phyloP scores from a whole-genome alignment of 2,113 vertebrate species.

The Himantopus leucocephalus region DNA sequence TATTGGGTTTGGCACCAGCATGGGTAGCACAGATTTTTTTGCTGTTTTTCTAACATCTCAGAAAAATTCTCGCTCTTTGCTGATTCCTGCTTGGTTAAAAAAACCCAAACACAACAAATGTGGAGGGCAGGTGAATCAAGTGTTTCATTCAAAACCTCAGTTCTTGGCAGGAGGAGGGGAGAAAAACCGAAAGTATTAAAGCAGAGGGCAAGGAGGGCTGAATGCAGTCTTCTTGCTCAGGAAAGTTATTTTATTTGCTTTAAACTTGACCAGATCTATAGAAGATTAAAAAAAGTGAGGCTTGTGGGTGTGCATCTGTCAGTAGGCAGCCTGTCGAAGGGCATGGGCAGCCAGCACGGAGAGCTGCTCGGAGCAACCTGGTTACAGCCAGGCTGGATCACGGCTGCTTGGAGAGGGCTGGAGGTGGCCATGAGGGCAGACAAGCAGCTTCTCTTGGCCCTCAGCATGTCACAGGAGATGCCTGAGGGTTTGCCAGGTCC shows the following conservation, averaged over 20 bases:
- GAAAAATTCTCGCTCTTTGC: background rate
- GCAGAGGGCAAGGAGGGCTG: background rate
- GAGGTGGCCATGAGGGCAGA: background rate
- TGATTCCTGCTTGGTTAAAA: background rate
- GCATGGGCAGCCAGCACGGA: background rate
- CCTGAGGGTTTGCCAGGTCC: background rate
- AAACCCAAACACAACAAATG: background rate
- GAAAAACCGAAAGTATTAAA: background rate
- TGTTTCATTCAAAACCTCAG: background rate
- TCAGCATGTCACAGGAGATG: background rate
- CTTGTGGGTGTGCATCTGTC: background rate
- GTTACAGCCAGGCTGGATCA: background rate
- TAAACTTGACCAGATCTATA: background rate
- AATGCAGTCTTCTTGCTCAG: background rate
- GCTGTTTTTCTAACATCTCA: background rate
- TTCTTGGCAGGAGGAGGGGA: background rate
- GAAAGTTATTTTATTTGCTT: background rate
- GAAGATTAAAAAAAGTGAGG: background rate
- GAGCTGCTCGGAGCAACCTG: background rate
- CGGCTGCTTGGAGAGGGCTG: background rate
- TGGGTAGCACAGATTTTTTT: background rate
- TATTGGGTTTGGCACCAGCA: background rate
- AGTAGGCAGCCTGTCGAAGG: background rate
- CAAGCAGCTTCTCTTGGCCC: background rate
- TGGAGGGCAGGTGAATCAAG: background rate